phyloP scores from a whole-genome alignment of 2,113 vertebrate species.

The Paralichthys olivaceus region DNA sequence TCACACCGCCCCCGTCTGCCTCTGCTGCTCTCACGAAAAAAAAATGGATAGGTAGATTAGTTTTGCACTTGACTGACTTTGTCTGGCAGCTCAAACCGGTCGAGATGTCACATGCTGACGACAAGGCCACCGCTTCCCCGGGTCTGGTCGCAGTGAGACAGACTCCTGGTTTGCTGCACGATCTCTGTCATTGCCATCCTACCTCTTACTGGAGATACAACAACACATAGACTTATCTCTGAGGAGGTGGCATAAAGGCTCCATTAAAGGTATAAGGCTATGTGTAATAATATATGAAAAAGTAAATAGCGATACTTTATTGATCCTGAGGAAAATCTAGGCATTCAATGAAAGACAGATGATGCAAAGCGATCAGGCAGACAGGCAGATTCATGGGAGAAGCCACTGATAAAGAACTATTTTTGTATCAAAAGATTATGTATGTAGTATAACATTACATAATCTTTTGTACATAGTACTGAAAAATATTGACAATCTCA shows the following conservation, averaged over 20 bases:
- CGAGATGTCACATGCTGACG: conserved; percentile 49
- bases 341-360: neutral
- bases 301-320: too few relatives aligned
- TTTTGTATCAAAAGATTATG: neutral
- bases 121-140: conserved; percentile 41
- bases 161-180: conserved; percentile 25
- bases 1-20: conserved; percentile 67
- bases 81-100: conserved; percentile 60
- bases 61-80: conserved; percentile 75
- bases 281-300: neutral
- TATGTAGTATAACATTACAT: neutral
- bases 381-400: neutral
- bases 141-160: conserved; percentile 48
- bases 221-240: neutral
- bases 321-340: too few relatives aligned
- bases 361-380: conserved; percentile 32
- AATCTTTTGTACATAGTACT: too few relatives aligned
- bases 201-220: conserved; percentile 17
- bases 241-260: conserved; percentile 3
- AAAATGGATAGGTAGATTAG: conserved; percentile 78
- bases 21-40: conserved; percentile 56
- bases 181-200: conserved; percentile 11
- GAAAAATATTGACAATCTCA: neutral
- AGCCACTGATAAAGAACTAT: neutral
- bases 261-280: conserved; percentile 14